Evolutionary conservation across 2,888 invertebrate genomes (phyloP), one percentile per base, ranked within the genome.

Genomic region (Xylocampa areola): DNA sequence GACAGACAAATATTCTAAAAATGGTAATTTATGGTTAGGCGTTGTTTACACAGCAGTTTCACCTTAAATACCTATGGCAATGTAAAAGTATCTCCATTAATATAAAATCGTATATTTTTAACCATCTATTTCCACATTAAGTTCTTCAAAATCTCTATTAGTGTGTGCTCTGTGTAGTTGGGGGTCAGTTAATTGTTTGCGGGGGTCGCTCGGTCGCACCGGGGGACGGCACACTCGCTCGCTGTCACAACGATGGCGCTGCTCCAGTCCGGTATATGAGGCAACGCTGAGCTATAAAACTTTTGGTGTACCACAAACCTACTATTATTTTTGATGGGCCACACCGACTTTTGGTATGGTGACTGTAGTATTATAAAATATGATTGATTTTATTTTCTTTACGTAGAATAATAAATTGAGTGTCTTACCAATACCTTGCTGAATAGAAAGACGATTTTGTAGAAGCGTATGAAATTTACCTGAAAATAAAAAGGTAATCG

Each of bases 171-270:
- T 68, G 64, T 47, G 45, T 76, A 77, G 79, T 79, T 71, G 65
- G 84, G 85, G 85, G 85, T 80, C 53, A 75, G 76, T 76, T 74
- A 75, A 75, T 75, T 76, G 76, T 73, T 76, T 86, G 84, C 84
- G 83, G 76, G 78, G 81, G 76, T 71, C 68, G 77, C 75, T 49
- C 69, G 50, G 65, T 55, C 69, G 69, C 73, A 64, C 59, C 65
- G 61, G 66, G 78, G 78, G 80, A 77, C 77, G 69, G 63, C 61
- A 69, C 73, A 71, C 68, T 74, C 66, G 59, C 59, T 74, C 60
- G 69, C 60, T 71, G 77, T 75, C 71, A 75, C 68, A 58, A 58
- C 57, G 60, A 57, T 41, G 59, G 44, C 55, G 45, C 45, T 35
- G 16, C 32, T 43, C 17, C 19, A 33, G 43, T 50, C 41, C 52